Conservation (phyloP, 2,113 vertebrate genomes). For the Brienomyrus brachyistius region DNA sequence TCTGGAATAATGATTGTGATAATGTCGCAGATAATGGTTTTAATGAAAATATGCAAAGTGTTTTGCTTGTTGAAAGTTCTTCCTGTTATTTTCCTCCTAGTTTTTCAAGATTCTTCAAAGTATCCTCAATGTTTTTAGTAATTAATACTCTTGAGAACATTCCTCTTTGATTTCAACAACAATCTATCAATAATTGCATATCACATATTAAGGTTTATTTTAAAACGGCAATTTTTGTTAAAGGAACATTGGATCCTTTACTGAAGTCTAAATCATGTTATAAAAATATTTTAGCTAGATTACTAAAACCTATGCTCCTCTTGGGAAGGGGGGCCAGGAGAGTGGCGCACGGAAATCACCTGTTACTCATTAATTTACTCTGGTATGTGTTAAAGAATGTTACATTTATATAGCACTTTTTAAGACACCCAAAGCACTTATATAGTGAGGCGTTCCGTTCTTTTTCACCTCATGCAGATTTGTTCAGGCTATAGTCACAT, state of each 20-base stretch:
- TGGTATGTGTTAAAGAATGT: neutral
- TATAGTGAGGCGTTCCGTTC: neutral
- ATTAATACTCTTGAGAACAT: neutral
- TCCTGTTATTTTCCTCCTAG: neutral
- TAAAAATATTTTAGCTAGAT: neutral
- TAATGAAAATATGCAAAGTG: neutral
- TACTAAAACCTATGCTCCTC: neutral
- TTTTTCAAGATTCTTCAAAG: neutral
- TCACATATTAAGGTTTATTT: neutral
- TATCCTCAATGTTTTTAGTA: neutral
- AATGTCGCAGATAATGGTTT: neutral
- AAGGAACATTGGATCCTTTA: too few species aligned
- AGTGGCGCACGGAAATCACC: neutral
- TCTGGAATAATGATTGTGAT: neutral
- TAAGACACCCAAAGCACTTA: neutral
- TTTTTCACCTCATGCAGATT: neutral
- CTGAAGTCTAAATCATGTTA: neutral
- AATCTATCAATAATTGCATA: neutral
- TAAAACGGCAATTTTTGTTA: neutral
- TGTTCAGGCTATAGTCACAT: neutral
- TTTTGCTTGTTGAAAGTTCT: neutral
- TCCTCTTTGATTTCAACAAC: neutral
- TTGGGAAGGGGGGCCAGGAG: neutral
- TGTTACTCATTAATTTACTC: neutral
- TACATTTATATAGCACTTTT: neutral